Evolutionary conservation across 2,113 vertebrate species (phyloP).

Genomic region (Oriolus oriolus): DNA sequence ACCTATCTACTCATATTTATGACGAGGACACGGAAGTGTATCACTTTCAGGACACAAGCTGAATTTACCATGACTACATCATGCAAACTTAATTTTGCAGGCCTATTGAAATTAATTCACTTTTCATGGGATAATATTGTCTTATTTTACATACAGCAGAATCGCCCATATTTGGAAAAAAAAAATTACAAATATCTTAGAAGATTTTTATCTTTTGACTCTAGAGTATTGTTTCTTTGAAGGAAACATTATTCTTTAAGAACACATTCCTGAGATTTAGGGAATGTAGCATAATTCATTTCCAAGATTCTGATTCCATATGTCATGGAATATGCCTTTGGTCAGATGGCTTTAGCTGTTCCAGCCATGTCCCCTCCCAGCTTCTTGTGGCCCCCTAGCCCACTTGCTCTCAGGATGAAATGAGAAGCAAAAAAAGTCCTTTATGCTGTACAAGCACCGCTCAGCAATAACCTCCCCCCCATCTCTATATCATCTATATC

Average conservation of each 20-base stretch:
- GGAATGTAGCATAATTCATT: not conserved
- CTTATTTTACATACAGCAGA: not conserved
- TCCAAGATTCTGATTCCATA: not conserved
- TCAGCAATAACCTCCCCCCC: not conserved
- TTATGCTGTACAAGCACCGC: not conserved
- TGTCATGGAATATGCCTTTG: not conserved
- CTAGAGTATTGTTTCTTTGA: not conserved
- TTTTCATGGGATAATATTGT: not conserved
- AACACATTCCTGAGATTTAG: not conserved
- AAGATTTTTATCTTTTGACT: not conserved
- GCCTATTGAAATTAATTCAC: not conserved
- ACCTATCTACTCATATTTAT: not conserved
- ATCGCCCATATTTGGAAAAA: not conserved
- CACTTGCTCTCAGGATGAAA: not conserved
- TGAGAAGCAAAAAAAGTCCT: not conserved
- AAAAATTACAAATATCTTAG: not conserved
- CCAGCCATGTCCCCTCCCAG: too few relatives aligned
- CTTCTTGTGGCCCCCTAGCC: fast-evolving
- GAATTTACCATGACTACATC: not conserved
- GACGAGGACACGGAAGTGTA: not conserved
- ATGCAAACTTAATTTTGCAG: not conserved
- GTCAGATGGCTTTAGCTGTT: not conserved
- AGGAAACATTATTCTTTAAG: not conserved
- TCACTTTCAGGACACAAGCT: not conserved
- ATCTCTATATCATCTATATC: not conserved